Conservation (phyloP, 2,113 vertebrate species). For the Centropus bengalensis region DNA sequence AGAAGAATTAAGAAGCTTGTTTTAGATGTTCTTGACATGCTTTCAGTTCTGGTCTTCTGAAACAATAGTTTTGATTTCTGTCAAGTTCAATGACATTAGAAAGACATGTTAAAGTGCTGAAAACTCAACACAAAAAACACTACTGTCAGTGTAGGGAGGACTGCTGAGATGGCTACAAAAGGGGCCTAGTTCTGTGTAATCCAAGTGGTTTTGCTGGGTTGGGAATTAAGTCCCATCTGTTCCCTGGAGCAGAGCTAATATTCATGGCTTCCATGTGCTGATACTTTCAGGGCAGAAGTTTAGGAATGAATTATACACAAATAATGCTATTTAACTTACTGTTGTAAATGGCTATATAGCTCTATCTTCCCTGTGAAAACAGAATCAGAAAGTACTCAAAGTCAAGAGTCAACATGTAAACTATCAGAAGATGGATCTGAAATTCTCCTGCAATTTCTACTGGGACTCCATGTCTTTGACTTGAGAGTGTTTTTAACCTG, state of each 20-base stretch:
- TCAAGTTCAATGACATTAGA: background rate
- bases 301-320: background rate
- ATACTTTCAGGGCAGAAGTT: background rate
- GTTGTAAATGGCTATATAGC: background rate
- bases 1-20: background rate
- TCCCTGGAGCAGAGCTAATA: background rate
- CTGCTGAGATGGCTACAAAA: background rate
- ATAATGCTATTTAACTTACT: background rate
- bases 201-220: background rate
- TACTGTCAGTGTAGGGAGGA: background rate
- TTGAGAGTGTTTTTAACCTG: background rate
- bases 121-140: background rate
- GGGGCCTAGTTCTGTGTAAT: background rate
- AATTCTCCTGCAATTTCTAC: background rate
- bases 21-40: background rate
- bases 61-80: background rate
- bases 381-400: background rate
- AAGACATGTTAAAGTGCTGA: background rate
- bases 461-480: background rate
- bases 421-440: background rate
- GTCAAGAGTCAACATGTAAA: background rate
- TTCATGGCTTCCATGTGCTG: background rate
- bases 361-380: background rate
- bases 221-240: background rate
- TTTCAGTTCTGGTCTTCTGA: background rate